Conservation (phyloP, 2,797 vertebrate genomes). For the Fistularia commersonii region DNA sequence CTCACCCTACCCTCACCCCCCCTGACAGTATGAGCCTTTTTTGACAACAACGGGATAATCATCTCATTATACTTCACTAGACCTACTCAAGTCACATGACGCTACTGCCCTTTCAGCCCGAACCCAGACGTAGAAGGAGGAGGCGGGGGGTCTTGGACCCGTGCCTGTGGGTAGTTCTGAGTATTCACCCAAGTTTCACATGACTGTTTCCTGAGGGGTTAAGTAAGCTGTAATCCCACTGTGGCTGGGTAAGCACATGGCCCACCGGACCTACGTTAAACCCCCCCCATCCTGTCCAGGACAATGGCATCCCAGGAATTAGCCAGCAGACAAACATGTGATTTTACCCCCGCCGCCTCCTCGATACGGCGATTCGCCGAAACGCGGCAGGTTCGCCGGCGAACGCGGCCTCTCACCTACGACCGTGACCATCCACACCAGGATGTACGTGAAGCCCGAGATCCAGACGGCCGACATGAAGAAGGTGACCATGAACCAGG, state of each 20-base stretch:
- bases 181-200: constrained; percentile 44
- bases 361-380: too few species aligned
- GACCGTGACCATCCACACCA: constrained; percentile 97
- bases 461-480: constrained; percentile 96
- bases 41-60: constrained; percentile 62
- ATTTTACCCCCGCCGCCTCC: constrained; percentile 63
- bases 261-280: constrained; percentile 40
- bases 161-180: constrained; percentile 20
- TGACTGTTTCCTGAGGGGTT: constrained; percentile 51
- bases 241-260: constrained; percentile 26
- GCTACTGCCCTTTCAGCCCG: constrained; percentile 12
- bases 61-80: constrained; percentile 67
- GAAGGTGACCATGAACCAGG: constrained; percentile 90
- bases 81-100: constrained; percentile 60
- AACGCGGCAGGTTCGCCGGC: too few species aligned
- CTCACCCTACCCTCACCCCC: constrained; percentile 49
- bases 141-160: constrained; percentile 11
- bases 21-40: too few species aligned
- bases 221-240: constrained; percentile 46
- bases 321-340: constrained; percentile 74
- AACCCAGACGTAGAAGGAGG: constrained; percentile 9
- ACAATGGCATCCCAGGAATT: constrained; percentile 74
- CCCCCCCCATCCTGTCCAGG: constrained; percentile 39
- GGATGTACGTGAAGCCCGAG: constrained; percentile 89
- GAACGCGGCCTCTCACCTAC: constrained; percentile 77